phyloP scores from a whole-genome alignment of 2,113 vertebrate species.

The Clarias macrocephalus region DNA sequence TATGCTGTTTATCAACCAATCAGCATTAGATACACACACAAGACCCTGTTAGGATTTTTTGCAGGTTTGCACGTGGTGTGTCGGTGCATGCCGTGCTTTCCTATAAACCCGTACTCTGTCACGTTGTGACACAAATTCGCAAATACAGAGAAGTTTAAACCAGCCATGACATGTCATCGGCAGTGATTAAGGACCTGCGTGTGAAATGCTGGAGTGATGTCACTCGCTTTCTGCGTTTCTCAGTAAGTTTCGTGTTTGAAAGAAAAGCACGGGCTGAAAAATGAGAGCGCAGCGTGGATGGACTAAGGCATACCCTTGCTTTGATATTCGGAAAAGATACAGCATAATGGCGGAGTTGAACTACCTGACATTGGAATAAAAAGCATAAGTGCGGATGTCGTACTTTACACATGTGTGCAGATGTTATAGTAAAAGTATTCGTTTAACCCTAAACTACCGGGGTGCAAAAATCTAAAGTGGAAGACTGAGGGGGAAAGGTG shows the following conservation, averaged over 20 bases:
- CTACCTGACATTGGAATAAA: background rate
- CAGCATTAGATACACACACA: background rate
- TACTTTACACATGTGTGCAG: background rate
- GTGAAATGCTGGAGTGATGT: background rate
- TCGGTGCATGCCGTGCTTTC: background rate
- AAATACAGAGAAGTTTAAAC: background rate
- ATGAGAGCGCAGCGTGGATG: background rate
- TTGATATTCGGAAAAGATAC: background rate
- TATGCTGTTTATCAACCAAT: background rate
- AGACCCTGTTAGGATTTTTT: background rate
- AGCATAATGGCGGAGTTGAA: background rate
- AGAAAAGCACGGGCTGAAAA: background rate
- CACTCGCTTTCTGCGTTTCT: background rate
- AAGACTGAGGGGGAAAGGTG: background rate
- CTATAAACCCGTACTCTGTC: background rate
- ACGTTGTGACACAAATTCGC: background rate
- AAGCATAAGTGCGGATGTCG: background rate
- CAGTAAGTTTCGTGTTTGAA: background rate
- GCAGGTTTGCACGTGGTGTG: background rate
- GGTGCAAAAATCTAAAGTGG: background rate
- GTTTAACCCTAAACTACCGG: background rate
- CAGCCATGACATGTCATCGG: background rate
- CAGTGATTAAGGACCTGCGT: background rate
- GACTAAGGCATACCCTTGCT: background rate
- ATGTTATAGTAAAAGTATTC: background rate